These are phyloP conservation scores for Dinomys branickii DNA, from an alignment of 2,113 vertebrate genomes.

Conservation along the genomic window DNA sequence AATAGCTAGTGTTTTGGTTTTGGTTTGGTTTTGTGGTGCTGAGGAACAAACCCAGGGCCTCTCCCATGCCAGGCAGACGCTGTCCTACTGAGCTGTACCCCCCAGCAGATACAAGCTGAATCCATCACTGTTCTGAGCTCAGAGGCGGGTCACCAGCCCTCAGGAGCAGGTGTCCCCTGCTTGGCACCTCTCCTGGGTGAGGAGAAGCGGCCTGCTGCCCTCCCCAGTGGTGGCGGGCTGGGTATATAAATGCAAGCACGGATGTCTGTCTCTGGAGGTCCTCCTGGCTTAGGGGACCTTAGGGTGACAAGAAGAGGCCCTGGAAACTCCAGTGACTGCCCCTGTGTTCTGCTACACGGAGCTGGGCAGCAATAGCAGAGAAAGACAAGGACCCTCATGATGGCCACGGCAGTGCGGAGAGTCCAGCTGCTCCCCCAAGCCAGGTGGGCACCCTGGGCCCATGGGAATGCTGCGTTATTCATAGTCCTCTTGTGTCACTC, in stretches of 20 bases:
- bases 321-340: not conserved
- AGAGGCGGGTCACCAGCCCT: not conserved
- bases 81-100: not conserved
- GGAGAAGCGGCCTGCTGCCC: not conserved
- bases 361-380: not conserved
- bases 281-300: not conserved
- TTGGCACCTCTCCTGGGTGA: too few species aligned
- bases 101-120: not conserved
- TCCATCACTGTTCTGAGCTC: too few species aligned
- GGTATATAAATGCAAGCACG: rapidly evolving
- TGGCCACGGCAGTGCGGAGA: not conserved
- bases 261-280: not conserved
- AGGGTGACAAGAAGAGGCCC: not conserved
- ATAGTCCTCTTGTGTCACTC: not conserved
- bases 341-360: rapidly evolving
- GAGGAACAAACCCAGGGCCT: not conserved
- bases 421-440: not conserved
- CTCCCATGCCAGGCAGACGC: not conserved
- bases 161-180: not conserved
- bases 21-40: not conserved
- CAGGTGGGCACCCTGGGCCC: too few species aligned
- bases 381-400: not conserved
- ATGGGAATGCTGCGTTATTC: not conserved
- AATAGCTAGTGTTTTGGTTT: not conserved
- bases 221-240: not conserved